phyloP scores from a whole-genome alignment of 35 echinoderm and acorn worm genomes.

The Ophioderma brevispina region DNA sequence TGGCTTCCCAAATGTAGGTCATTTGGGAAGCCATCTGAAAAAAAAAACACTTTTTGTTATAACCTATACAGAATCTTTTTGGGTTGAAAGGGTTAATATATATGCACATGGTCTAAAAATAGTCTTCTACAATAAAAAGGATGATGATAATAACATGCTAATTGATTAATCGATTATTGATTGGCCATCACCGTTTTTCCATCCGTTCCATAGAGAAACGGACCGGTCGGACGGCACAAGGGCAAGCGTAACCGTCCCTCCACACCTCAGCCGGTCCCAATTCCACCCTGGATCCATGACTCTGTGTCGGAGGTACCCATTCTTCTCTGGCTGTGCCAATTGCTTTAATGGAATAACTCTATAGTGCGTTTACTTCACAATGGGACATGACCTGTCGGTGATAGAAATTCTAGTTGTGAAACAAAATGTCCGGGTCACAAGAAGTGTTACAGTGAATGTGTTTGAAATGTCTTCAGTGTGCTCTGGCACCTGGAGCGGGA shows the following conservation, averaged over 20 bases:
- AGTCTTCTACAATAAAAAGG: not conserved
- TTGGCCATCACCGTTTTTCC: conserved; percentile 1
- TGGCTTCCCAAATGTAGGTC: no score
- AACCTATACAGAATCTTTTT: not conserved
- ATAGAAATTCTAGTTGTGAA: no score
- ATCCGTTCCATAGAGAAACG: conserved; percentile 58
- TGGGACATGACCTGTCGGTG: no score
- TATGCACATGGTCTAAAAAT: not conserved
- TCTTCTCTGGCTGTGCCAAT: no score
- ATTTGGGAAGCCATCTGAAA: no score
- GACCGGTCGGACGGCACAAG: conserved; percentile 64
- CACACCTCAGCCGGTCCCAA: conserved; percentile 69
- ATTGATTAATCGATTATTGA: not conserved
- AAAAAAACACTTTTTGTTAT: no score
- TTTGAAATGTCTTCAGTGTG: no score
- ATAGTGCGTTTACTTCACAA: no score
- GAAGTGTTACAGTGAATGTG: no score
- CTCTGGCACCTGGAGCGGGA: no score
- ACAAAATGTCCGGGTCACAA: no score
- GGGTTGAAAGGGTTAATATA: not conserved
- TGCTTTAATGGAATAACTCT: no score
- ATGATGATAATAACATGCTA: not conserved
- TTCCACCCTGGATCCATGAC: conserved; percentile 72
- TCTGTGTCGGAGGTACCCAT: conserved; percentile 63
- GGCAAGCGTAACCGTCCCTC: conserved; percentile 59